A percentile compares a stretch with the other conserved stretches of the same genome.
Evolutionary conservation across 1,140 invertebrate species (phyloP).

Genomic region (Lethrus apterus): DNA sequence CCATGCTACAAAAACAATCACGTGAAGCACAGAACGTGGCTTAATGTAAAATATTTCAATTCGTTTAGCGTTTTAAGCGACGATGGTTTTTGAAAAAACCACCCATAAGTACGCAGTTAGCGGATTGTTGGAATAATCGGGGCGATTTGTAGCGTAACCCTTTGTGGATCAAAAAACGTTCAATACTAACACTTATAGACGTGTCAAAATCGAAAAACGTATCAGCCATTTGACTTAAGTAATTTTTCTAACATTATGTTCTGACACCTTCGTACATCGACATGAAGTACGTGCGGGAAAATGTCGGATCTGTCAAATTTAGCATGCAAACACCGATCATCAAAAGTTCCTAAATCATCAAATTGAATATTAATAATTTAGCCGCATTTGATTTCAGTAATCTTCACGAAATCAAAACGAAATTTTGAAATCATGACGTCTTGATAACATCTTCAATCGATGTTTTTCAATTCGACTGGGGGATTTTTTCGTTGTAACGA

Average conservation of each 20-base stretch:
- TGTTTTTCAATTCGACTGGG: too few species aligned
- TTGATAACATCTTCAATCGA: too few species aligned
- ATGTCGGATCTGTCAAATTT: too few species aligned
- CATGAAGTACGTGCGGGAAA: constrained; percentile 7
- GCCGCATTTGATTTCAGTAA: too few species aligned
- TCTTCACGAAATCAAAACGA: too few species aligned
- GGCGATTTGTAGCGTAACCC: background rate
- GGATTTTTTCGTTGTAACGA: too few species aligned
- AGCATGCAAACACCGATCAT: too few species aligned
- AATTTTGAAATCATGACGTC: too few species aligned
- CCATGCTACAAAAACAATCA: constrained; percentile 28
- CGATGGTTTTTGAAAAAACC: background rate
- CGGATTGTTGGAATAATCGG: constrained; percentile 1
- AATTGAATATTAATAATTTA: too few species aligned
- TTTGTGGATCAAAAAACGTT: background rate
- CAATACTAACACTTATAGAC: constrained; percentile 58
- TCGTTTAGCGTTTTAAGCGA: background rate
- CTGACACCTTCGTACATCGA: constrained; percentile 10
- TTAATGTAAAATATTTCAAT: constrained; percentile 2
- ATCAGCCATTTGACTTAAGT: constrained; percentile 65
- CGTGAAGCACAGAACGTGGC: constrained; percentile 6
- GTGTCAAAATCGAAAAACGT: constrained; percentile 75
- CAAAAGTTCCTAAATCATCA: too few species aligned
- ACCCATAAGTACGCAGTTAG: background rate
- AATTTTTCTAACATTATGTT: constrained; percentile 31